Conservation (phyloP, 2,888 invertebrate species). For the Stenotaenia linearis region DNA sequence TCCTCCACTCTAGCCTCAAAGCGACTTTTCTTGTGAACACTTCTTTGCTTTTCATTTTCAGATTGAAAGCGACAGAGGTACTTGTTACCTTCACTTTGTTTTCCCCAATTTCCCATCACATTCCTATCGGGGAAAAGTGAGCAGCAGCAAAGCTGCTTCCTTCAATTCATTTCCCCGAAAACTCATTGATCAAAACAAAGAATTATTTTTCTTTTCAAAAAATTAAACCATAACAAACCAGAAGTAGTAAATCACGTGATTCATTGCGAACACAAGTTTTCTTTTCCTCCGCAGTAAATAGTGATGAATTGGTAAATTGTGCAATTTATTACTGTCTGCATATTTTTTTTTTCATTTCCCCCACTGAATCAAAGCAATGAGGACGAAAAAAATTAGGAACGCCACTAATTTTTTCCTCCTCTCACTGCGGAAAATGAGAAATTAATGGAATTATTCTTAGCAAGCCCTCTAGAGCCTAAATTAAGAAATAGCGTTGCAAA, state of each 20-base stretch:
- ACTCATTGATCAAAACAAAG: not conserved
- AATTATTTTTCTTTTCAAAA: not conserved
- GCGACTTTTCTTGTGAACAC: no score
- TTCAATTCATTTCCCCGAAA: not conserved
- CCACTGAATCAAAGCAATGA: not conserved
- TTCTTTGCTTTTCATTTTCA: no score
- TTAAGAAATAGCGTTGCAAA: not conserved
- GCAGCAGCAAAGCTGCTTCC: no score
- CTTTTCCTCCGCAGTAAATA: not conserved
- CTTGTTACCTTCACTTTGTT: no score
- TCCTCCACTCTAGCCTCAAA: no score
- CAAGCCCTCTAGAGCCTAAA: not conserved
- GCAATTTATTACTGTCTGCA: conserved; percentile 1
- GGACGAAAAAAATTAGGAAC: not conserved
- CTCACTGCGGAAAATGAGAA: not conserved
- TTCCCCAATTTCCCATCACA: no score
- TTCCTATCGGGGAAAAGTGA: no score
- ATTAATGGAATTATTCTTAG: not conserved
- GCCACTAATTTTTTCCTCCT: not conserved
- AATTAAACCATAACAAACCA: not conserved
- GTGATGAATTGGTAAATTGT: not conserved
- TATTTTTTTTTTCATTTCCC: not conserved
- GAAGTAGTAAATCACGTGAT: not conserved
- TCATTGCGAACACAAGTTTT: not conserved
- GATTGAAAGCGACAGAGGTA: no score